phyloP scores from a whole-genome alignment of 2,888 invertebrate species.

The Pristionchus arcanus region DNA sequence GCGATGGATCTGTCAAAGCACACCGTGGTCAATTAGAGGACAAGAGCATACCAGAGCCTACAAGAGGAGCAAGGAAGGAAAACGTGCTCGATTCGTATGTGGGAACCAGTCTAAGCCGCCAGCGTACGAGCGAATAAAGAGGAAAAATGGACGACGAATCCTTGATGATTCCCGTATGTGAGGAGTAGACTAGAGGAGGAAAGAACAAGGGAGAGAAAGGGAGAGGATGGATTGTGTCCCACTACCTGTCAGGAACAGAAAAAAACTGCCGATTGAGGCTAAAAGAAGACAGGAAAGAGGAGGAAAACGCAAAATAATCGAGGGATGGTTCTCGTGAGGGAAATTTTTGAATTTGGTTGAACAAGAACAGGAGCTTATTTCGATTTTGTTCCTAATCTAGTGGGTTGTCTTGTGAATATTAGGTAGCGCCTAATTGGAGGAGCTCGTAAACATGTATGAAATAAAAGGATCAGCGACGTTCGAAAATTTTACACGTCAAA shows the following conservation, averaged over 20 bases:
- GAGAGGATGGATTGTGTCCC: background rate
- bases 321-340: background rate
- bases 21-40: too few species aligned
- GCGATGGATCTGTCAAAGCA: too few species aligned
- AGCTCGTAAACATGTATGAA: too few species aligned
- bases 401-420: too few species aligned
- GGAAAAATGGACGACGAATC: background rate
- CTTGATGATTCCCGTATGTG: constrained; percentile 21
- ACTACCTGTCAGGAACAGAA: constrained; percentile 22
- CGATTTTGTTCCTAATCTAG: too few species aligned
- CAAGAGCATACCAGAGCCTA: background rate
- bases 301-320: background rate
- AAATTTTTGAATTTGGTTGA: too few species aligned
- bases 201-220: constrained; percentile 5
- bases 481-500: too few species aligned
- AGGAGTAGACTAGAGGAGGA: background rate
- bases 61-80: background rate
- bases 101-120: background rate
- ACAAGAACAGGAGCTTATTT: too few species aligned
- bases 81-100: background rate
- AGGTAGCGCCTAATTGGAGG: too few species aligned
- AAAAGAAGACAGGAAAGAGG: background rate
- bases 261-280: background rate
- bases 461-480: too few species aligned
- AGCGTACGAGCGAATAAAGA: background rate